phyloP scores from a whole-genome alignment of 1,140 invertebrate species.

The Ceratosolen solmsi region DNA sequence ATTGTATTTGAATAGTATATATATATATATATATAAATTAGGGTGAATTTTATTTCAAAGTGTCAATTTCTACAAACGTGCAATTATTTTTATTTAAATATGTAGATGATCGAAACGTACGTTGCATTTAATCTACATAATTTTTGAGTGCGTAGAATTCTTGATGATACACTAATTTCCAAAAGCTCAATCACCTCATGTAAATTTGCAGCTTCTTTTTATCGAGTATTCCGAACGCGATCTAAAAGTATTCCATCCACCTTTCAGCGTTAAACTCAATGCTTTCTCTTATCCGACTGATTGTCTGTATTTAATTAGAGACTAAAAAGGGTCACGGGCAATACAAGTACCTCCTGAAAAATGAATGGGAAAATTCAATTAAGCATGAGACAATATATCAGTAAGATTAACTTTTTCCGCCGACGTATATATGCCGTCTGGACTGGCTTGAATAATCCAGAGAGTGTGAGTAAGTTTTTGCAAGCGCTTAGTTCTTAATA shows the following conservation, averaged over 20 bases:
- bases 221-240: conserved; percentile 12
- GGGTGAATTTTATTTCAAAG: too few species aligned
- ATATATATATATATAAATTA: too few species aligned
- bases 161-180: neutral
- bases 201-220: neutral
- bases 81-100: too few species aligned
- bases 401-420: conserved; percentile 39
- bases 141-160: neutral
- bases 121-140: conserved; percentile 8
- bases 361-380: conserved; percentile 47
- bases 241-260: conserved; percentile 3
- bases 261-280: neutral
- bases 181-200: conserved; percentile 2
- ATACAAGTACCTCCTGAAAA: conserved; percentile 27
- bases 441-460: conserved; percentile 41
- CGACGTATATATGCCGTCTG: neutral
- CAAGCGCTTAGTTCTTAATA: conserved; percentile 27
- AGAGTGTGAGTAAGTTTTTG: neutral
- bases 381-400: conserved; percentile 39
- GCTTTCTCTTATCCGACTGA: neutral
- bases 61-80: too few species aligned
- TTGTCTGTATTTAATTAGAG: conserved; percentile 29
- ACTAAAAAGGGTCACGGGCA: neutral
- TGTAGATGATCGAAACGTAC: too few species aligned
- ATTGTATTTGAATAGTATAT: too few species aligned